A percentile compares a stretch with the other conserved stretches of the same genome.
Evolutionary conservation across 2,797 vertebrate species (phyloP).

Genomic region (Tarsius wallacei): DNA sequence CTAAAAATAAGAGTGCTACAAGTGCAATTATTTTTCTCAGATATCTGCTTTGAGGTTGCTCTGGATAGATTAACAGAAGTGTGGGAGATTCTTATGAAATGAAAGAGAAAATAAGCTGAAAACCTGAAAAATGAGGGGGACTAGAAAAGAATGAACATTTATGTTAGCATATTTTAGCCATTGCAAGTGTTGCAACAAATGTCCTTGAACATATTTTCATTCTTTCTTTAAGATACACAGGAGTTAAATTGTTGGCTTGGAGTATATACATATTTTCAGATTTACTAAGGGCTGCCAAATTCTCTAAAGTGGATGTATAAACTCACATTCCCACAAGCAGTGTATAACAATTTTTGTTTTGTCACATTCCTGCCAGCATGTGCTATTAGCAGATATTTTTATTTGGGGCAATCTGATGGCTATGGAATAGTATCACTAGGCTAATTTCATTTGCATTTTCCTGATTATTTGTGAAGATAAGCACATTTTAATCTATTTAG

Average conservation of each 20-base stretch:
- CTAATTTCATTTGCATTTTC: slow-evolving; percentile 62
- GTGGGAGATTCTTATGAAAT: slow-evolving; percentile 56
- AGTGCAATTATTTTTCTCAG: slow-evolving; percentile 41
- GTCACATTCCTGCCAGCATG: slow-evolving; percentile 1
- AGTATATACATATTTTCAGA: slow-evolving; percentile 50
- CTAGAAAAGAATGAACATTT: slow-evolving; percentile 30
- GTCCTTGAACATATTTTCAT: not conserved
- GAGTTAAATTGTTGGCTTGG: not conserved
- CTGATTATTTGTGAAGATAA: slow-evolving; percentile 63
- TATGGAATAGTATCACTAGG: slow-evolving; percentile 18
- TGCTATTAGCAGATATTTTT: slow-evolving; percentile 72
- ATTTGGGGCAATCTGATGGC: slow-evolving; percentile 58
- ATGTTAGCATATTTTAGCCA: slow-evolving; percentile 40
- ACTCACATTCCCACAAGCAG: slow-evolving; percentile 7
- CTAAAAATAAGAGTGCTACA: slow-evolving; percentile 14
- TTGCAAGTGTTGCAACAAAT: slow-evolving; percentile 6
- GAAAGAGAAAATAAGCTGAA: slow-evolving; percentile 48
- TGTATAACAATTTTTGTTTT: slow-evolving; percentile 32
- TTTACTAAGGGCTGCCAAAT: slow-evolving; percentile 43
- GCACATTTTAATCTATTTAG: slow-evolving; percentile 4
- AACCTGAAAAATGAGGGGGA: not conserved
- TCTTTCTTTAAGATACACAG: slow-evolving; percentile 43
- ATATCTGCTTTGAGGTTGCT: not conserved
- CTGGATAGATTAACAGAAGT: not conserved
- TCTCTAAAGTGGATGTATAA: slow-evolving; percentile 60